Base-by-base conservation (phyloP, 1,140 invertebrate genomes). In the Phymorhynchus buccinoides region DNA sequence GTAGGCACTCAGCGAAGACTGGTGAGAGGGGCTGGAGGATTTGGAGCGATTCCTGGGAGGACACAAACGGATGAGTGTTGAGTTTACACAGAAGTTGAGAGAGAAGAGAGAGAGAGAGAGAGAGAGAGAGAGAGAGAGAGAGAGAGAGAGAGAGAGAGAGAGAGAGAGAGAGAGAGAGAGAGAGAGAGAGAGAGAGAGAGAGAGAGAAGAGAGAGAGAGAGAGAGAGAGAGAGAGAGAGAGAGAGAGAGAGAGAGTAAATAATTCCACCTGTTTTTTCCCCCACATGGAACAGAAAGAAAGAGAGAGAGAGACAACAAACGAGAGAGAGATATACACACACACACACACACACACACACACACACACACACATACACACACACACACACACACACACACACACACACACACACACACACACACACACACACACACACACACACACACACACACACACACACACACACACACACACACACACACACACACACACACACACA, bases 1-100 rank as follows among this genome's bases (percentile, higher is more conserved):
- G 79, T 87, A 84, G 9, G 87, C 85, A 32, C 71, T 88, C 44
- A 88, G 85, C 1, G 87, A 66, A 6, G 87, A 86, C 87, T 88
- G 87, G 75, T 88, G 87, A 27, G 83, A 85, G 18, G 87, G 87
- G 68, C 87, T 88, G 18, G 87, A 56, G 4, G 78, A 42, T 37
- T 87, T 87, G 22, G 83, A 68, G 9, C 80, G 66, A 32, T 84
- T 82, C 75, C 86, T 87, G 86, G 41, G 62, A 80, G 32, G n/a
- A 12, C 32, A 79, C 7, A 80, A 32, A 14, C 30, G 27, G 7
- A 37, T 16, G 0, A 35, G 27, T 52, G 48, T 52, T 52, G 22
- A 52, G 48, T 52, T 52, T 52, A 0, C 0, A 52, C 14, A 1
- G 56, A 22, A 27, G 56, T 27, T 22, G 22, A 18, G 12, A 62